Percentiles rank a stretch among this genome's conserved stretches.
Evolutionary conservation across 2,888 invertebrate species (phyloP).

Genomic region (Halocaridina rubra): DNA sequence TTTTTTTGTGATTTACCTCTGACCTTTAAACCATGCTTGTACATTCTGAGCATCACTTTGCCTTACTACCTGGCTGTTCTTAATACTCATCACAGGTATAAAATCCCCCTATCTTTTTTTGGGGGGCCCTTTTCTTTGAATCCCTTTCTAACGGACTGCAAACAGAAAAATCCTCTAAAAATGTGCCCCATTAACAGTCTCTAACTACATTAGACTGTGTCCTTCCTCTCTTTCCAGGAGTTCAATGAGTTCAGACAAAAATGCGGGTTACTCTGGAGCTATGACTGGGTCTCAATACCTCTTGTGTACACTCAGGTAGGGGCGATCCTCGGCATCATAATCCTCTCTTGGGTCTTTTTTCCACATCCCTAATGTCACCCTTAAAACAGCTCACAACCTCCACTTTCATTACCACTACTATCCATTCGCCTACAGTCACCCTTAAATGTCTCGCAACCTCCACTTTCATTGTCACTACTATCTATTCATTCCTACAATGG

Average conservation of each 20-base stretch:
- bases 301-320: slow-evolving; percentile 75
- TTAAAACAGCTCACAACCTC: neutral
- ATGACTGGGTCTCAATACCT: slow-evolving; percentile 77
- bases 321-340: no score
- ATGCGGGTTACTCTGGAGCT: slow-evolving; percentile 74
- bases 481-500: neutral
- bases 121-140: no score
- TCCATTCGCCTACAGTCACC: neutral
- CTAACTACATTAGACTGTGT: slow-evolving; percentile 22
- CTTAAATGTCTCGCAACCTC: neutral
- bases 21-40: no score
- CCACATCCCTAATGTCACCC: neutral
- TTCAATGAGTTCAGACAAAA: slow-evolving; percentile 73
- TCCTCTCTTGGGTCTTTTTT: no score
- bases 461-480: neutral
- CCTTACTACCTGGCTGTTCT: no score
- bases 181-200: neutral
- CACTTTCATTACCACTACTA: neutral
- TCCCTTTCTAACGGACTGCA: no score
- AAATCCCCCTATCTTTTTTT: no score
- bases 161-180: no score
- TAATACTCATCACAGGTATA: no score
- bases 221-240: slow-evolving; percentile 69
- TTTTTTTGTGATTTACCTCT: no score
- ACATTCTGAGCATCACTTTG: no score